Conservation (phyloP, 2,797 vertebrate species). For the Lutjanus campechanus region DNA sequence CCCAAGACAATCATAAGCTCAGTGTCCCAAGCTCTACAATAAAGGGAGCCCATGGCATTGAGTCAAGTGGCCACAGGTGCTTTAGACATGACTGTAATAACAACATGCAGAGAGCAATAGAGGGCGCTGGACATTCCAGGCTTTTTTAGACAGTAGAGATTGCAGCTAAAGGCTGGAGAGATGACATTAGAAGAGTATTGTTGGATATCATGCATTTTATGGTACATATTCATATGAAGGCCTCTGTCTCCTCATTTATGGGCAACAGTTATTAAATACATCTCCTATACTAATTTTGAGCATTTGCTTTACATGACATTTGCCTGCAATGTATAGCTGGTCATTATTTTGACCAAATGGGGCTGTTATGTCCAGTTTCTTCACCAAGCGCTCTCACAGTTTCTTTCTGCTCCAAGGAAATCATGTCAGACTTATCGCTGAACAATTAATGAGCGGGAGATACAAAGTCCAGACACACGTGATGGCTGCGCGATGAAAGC, state of each 20-base stretch:
- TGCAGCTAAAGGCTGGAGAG: no score
- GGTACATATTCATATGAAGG: not conserved
- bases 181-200: no score
- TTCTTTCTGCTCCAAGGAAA: constrained; percentile 52
- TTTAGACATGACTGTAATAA: no score
- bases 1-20: no score
- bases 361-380: constrained; percentile 24
- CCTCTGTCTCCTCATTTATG: constrained; percentile 25
- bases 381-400: constrained; percentile 25
- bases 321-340: constrained; percentile 13
- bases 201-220: no score
- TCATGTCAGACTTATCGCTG: constrained; percentile 60
- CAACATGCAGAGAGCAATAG: no score
- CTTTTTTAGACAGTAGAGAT: no score
- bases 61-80: no score
- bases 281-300: constrained; percentile 4
- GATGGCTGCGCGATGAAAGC: constrained; percentile 57
- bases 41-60: no score
- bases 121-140: no score
- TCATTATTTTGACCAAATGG: constrained; percentile 42
- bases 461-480: constrained; percentile 49
- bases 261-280: constrained; percentile 14
- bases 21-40: no score
- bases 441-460: constrained; percentile 67
- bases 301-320: constrained; percentile 49